Evolutionary conservation across 2,797 vertebrate species (phyloP).

Genomic region (Gorsachius magnificus): DNA sequence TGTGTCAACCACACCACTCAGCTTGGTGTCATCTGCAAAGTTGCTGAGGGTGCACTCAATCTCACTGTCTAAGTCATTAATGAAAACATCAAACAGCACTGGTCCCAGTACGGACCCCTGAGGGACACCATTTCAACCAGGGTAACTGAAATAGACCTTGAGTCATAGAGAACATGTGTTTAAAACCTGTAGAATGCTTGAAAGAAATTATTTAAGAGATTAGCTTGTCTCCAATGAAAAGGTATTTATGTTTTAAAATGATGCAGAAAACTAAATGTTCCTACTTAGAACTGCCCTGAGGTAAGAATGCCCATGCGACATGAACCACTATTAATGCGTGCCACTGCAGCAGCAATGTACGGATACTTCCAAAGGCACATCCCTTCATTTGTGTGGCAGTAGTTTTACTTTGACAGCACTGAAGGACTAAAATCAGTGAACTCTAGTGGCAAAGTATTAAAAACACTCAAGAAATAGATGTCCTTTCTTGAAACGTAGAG

Average conservation of each 20-base stretch:
- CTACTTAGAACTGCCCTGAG: not conserved
- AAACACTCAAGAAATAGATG: not conserved
- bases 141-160: not conserved
- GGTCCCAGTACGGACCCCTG: too few species aligned
- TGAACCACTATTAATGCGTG: not conserved
- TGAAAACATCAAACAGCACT: too few species aligned
- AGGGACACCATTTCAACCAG: not conserved
- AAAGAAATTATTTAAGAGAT: not conserved
- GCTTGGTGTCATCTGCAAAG: too few species aligned
- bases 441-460: not conserved
- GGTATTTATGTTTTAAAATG: not conserved
- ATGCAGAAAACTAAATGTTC: not conserved
- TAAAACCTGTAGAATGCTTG: not conserved
- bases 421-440: not conserved
- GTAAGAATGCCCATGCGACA: accelerated
- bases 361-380: not conserved
- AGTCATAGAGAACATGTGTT: accelerated
- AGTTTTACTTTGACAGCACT: not conserved
- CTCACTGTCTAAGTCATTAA: too few species aligned
- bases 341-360: accelerated
- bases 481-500: not conserved
- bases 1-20: too few species aligned
- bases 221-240: not conserved
- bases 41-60: too few species aligned
- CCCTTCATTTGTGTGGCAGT: accelerated